Evolutionary conservation across 2,888 invertebrate genomes (phyloP).

Genomic region (Dicycla oo): DNA sequence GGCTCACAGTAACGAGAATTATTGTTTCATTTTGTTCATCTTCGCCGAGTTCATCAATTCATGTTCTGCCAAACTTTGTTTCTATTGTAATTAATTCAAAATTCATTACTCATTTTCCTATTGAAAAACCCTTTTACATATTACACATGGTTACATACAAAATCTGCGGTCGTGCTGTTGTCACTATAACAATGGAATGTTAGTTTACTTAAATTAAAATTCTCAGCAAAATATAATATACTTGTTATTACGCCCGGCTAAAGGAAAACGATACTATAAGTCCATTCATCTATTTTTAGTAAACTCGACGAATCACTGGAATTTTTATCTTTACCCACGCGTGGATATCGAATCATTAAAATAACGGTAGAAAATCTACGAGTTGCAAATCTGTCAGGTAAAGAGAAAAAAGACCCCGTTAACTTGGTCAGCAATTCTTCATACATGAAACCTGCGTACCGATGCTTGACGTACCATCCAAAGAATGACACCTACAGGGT

Average conservation of each 20-base stretch:
- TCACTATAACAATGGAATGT: constrained; percentile 13
- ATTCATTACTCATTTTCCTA: not conserved
- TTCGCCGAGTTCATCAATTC: not conserved
- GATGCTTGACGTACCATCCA: too few species aligned
- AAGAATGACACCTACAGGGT: too few species aligned
- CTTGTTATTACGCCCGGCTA: constrained; percentile 6
- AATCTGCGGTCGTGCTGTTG: constrained; percentile 1
- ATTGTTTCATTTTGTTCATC: not conserved
- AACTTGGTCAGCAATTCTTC: too few species aligned
- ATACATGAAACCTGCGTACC: too few species aligned
- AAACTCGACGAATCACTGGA: constrained; percentile 41
- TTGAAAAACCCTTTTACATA: not conserved
- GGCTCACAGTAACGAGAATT: not conserved
- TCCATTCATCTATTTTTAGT: constrained; percentile 55
- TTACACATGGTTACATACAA: not conserved
- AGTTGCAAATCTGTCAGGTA: not conserved
- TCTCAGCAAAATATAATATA: not conserved
- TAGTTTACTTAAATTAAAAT: not conserved
- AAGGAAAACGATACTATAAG: constrained; percentile 38
- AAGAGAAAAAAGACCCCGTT: too few species aligned
- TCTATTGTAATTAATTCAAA: not conserved
- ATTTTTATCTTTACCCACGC: constrained; percentile 34
- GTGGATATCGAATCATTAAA: constrained; percentile 23
- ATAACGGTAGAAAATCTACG: not conserved
- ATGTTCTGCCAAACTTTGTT: not conserved